Evolutionary conservation across 2,113 vertebrate genomes (phyloP).

Genomic region (Ivindomyrus marchei): DNA sequence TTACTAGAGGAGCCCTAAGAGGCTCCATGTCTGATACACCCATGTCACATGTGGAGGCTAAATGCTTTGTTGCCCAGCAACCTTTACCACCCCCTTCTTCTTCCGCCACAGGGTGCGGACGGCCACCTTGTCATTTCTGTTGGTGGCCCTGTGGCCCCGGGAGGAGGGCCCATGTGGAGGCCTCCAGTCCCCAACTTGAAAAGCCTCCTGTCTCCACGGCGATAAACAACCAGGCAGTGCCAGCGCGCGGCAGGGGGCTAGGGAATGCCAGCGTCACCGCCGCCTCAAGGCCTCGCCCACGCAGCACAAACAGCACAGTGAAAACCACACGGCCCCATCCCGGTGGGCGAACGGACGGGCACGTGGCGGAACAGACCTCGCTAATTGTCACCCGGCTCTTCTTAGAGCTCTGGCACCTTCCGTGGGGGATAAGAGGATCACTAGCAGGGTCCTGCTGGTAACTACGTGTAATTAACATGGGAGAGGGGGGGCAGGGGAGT

Average conservation of each 20-base stretch:
- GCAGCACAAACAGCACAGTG: background rate
- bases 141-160: background rate
- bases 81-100: background rate
- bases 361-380: background rate
- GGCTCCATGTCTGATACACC: background rate
- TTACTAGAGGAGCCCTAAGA: background rate
- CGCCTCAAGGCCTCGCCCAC: background rate
- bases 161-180: background rate
- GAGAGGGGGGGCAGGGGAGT: slow-evolving; percentile 20
- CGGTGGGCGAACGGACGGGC: background rate
- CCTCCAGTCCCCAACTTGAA: background rate
- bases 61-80: background rate
- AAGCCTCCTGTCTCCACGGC: background rate
- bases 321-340: background rate
- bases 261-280: background rate
- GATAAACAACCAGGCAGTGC: background rate
- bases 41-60: background rate
- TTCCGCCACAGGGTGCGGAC: background rate
- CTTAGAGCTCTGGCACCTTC: background rate
- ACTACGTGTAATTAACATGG: slow-evolving; percentile 29
- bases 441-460: slow-evolving; percentile 4
- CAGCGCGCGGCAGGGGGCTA: background rate
- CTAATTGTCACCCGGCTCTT: background rate
- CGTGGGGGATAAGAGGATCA: background rate
- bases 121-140: background rate